A percentile compares a stretch with the other conserved stretches of the same genome.
These are phyloP conservation scores for Chaetophractus vellerosus DNA, from an alignment of 2,797 vertebrate genomes.

Conservation along the genomic window DNA sequence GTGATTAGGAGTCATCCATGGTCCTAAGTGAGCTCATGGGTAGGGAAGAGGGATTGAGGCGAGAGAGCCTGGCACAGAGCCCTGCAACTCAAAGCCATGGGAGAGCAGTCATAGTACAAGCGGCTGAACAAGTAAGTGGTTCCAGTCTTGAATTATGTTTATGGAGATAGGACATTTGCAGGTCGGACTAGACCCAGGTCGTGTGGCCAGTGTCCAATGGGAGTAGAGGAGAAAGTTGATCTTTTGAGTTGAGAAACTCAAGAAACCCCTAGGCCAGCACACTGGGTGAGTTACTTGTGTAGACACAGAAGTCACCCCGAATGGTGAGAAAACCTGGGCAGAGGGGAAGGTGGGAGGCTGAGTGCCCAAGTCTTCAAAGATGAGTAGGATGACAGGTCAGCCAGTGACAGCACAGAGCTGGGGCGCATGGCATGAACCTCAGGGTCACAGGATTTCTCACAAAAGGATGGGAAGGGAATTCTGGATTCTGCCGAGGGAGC, in stretches of 20 bases:
- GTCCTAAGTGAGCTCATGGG: not conserved
- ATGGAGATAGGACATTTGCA: not conserved
- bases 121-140: not conserved
- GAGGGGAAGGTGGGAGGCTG: not conserved
- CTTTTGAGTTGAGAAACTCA: not conserved
- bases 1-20: not conserved
- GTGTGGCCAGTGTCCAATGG: not conserved
- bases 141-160: not conserved
- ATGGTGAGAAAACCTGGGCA: not conserved
- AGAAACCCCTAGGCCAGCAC: not conserved
- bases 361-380: not conserved
- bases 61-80: not conserved
- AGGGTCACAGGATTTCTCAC: not conserved
- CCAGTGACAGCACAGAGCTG: accelerated
- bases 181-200: not conserved
- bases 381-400: not conserved
- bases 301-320: not conserved
- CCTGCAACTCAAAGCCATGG: not conserved
- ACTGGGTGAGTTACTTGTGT: not conserved
- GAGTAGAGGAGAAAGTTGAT: not conserved
- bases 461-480: not conserved
- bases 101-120: not conserved
- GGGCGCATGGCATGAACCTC: not conserved
- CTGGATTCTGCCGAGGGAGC: not conserved
- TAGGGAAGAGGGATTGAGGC: not conserved